phyloP scores from a whole-genome alignment of 2,888 invertebrate species.

The Drosophila tripunctata region DNA sequence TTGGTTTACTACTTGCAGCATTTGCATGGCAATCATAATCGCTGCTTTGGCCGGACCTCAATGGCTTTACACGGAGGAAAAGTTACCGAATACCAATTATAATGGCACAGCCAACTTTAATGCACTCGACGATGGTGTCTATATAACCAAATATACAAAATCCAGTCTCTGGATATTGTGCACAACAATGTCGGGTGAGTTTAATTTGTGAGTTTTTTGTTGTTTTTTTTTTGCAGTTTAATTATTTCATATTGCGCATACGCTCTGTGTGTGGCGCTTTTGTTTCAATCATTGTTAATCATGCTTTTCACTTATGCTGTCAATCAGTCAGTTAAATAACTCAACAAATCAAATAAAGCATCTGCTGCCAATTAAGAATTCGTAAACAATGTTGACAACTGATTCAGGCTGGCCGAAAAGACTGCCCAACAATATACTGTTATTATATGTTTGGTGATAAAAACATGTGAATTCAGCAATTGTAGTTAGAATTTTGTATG shows the following conservation, averaged over 20 bases:
- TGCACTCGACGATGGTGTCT: constrained; percentile 83
- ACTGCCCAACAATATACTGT: not conserved
- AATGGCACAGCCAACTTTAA: constrained; percentile 88
- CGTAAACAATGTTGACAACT: not conserved
- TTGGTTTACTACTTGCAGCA: constrained; percentile 66
- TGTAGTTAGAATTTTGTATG: too few relatives aligned
- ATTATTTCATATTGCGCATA: constrained; percentile 24
- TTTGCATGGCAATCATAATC: constrained; percentile 84
- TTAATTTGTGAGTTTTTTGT: too few relatives aligned
- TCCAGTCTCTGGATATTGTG: constrained; percentile 84
- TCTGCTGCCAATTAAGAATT: constrained; percentile 27
- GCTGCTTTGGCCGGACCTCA: constrained; percentile 86
- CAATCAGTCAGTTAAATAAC: constrained; percentile 26
- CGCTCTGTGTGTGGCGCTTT: not conserved
- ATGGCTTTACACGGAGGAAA: constrained; percentile 95
- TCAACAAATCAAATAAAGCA: constrained; percentile 26
- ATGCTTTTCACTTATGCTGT: not conserved
- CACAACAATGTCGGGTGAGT: constrained; percentile 82
- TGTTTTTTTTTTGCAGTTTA: too few relatives aligned
- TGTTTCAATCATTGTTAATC: constrained; percentile 8
- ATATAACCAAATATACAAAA: constrained; percentile 83
- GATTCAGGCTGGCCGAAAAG: constrained; percentile 24
- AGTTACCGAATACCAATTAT: constrained; percentile 90
- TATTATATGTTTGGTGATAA: not conserved
- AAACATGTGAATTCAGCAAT: too few relatives aligned